Conservation (phyloP, 2,113 vertebrate genomes). For the Amblyopsis rosae region DNA sequence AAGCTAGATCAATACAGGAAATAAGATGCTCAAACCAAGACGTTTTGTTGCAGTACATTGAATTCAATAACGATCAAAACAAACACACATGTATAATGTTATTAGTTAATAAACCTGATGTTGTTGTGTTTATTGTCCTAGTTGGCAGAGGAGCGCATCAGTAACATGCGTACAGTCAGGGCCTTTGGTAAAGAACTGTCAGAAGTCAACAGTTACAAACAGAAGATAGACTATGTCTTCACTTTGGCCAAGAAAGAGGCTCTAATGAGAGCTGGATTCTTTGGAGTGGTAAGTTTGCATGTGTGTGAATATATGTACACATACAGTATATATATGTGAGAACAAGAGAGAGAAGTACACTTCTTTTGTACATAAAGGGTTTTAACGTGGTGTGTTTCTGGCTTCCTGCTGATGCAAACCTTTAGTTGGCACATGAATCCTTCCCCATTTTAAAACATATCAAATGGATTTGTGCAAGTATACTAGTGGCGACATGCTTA, state of each 20-base stretch:
- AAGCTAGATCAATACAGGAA: too few species aligned
- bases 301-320: slow-evolving; percentile 3
- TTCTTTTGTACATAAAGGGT: background rate
- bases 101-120: background rate
- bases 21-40: too few species aligned
- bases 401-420: slow-evolving; percentile 15
- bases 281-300: slow-evolving; percentile 84
- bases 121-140: slow-evolving; percentile 44
- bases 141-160: slow-evolving; percentile 96
- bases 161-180: slow-evolving; percentile 92
- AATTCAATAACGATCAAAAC: too few species aligned
- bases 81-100: background rate
- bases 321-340: background rate
- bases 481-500: background rate
- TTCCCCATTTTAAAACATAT: slow-evolving; percentile 37
- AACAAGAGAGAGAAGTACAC: background rate
- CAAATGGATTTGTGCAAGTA: background rate
- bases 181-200: slow-evolving; percentile 91
- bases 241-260: slow-evolving; percentile 87
- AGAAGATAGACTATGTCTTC: slow-evolving; percentile 81
- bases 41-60: too few species aligned
- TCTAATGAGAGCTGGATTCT: slow-evolving; percentile 85
- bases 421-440: slow-evolving; percentile 26
- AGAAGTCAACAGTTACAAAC: slow-evolving; percentile 83
- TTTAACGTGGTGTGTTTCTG: background rate